Evolutionary conservation across 1,140 invertebrate species (phyloP), one percentile per base, ranked within the genome.

Genomic region (Ericerus pela): DNA sequence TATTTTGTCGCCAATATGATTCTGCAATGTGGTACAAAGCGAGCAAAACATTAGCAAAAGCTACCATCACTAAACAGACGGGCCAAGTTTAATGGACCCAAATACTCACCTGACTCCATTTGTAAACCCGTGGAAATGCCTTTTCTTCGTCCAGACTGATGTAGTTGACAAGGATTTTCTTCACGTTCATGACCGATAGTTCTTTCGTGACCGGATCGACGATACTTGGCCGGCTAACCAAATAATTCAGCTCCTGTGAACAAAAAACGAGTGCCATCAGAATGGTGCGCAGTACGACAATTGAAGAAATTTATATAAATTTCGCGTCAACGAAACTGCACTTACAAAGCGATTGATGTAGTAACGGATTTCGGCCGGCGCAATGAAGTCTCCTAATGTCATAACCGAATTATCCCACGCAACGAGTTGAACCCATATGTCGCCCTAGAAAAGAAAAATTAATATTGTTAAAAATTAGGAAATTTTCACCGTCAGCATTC

Each of bases 1-100:
- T 18, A 47, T 47, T 24, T 47, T 47, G 26, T 47, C 41, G 22
- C 41, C 41, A 24, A 47, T 47, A 47, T 47, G 41, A 24, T 47
- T 47, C 41, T 47, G 16, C 8, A 47, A 47, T 5, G n/a, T n/a
- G n/a, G n/a, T 3, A 41, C 5, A 41, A 16, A 41, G 26, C 26
- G 8, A 24, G 10, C 41, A 47, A 47, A 33, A 33, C 22, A 41
- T 41, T 41, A 41, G 26, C 10, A 47, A 10, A 16, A 47, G 22
- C 26, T 24, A 24, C n/a, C 37, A 41, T 41, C n/a, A 8, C 20
- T 41, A 14, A 41, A 33, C 30, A 33, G n/a, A 10, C 30, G n/a
- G n/a, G n/a, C n/a, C n/a, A 8, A 33, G 8, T 10, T 18, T 16
- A 41, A 41, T 4, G 30, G n/a, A 41, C 37, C 37, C n/a, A 14